Conservation (phyloP, 2,888 invertebrate genomes). For the Yponomeuta evonymella region DNA sequence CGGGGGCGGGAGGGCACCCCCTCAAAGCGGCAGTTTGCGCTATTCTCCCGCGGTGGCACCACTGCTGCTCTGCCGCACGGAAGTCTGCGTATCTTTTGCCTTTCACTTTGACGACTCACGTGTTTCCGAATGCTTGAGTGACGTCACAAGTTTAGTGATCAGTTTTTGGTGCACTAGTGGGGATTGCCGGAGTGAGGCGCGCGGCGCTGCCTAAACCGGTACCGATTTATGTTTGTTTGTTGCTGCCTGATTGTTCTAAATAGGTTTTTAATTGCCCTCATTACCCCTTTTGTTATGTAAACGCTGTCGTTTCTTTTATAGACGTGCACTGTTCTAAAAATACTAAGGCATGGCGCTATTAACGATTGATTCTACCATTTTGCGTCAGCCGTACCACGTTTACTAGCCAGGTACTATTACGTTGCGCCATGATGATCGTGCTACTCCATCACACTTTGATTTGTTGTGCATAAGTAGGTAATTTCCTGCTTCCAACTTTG, state of each 20-base stretch:
- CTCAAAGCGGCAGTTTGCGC: constrained; percentile 65
- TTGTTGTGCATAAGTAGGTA: not conserved
- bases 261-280: not conserved
- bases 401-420: not conserved
- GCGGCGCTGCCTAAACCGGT: constrained; percentile 45
- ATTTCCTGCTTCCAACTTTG: not conserved
- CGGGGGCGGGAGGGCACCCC: constrained; percentile 34
- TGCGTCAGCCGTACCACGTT: not conserved
- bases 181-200: constrained; percentile 48
- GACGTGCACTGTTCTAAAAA: not conserved
- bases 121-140: constrained; percentile 55
- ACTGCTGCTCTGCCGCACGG: constrained; percentile 56
- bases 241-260: constrained; percentile 18
- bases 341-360: not conserved
- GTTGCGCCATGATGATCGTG: not conserved
- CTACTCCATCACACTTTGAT: not conserved
- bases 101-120: constrained; percentile 66
- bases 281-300: constrained; percentile 3
- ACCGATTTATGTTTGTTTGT: constrained; percentile 52
- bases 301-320: not conserved
- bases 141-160: constrained; percentile 56
- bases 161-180: constrained; percentile 67
- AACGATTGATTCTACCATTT: not conserved
- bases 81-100: constrained; percentile 54
- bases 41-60: constrained; percentile 67